Evolutionary conservation across 2,888 invertebrate genomes (phyloP), one percentile per base, ranked within the genome.

Genomic region (Ornithoptera alexandrae): DNA sequence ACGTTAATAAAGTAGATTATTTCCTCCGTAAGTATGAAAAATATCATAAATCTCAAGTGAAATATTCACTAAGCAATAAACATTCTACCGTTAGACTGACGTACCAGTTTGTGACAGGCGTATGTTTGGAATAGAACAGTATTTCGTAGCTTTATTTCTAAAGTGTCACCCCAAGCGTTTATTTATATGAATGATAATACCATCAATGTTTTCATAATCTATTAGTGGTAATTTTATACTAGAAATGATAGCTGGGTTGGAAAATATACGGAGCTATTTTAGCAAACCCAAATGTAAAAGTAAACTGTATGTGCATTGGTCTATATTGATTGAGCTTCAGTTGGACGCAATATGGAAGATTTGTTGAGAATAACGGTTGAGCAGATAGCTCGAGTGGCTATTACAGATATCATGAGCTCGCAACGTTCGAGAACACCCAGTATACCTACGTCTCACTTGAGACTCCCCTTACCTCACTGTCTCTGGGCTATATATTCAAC

Each of bases 381-480:
- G 84, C 82, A 87, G 88, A 89, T 86, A 86, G 86, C 88, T 88
- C 87, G 85, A 89, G 89, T 90, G 88, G 89, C 90, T 89, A 90
- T 90, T 90, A 90, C 85, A 85, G 89, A 87, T 89, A 89, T 87
- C 86, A 86, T 83, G 86, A 84, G 86, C 84, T 82, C 77, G 80
- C 78, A 78, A 81, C 82, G 82, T 86, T 86, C 83, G 85, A 80
- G 83, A 81, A 84, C 82, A 83, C 81, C 82, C 78, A 72, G 77
- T 79, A 81, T 81, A 85, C 84, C 85, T 86, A 83, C 79, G 80
- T 84, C 81, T 84, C 83, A 80, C 84, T 85, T 81, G 81, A 81
- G 79, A 84, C 81, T 79, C 81, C 79, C 74, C 74, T 75, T 78
- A 76, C 80, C 78, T 75, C 77, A 64, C 64, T 72, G 60, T 65